Conservation (phyloP, 53 echinoderm and acorn worm species). For the Crossaster papposus region DNA sequence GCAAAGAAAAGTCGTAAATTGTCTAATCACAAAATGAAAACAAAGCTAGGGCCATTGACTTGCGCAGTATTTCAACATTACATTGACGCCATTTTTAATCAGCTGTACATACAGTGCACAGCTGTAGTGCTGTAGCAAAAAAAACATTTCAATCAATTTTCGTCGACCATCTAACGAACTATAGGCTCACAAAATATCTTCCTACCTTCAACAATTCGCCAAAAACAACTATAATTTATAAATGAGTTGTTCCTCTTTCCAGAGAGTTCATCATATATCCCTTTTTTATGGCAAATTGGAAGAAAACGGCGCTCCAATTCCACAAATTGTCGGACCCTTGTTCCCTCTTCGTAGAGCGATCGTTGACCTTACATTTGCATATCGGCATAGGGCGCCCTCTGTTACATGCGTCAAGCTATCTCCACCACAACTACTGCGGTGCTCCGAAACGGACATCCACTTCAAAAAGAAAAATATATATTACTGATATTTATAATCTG, state of each 20-base stretch:
- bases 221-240: neutral
- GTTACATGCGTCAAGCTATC: neutral
- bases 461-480: too few relatives aligned
- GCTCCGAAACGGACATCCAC: too few relatives aligned
- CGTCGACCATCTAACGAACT: neutral
- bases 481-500: too few relatives aligned
- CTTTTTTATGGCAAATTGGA: conserved; percentile 1
- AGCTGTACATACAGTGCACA: too few relatives aligned
- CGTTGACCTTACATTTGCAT: neutral
- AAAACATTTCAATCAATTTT: too few relatives aligned
- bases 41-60: too few relatives aligned
- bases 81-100: too few relatives aligned
- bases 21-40: too few relatives aligned
- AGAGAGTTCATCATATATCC: conserved; percentile 40
- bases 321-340: neutral
- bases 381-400: neutral
- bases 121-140: too few relatives aligned
- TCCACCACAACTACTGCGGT: too few relatives aligned
- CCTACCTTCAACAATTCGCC: neutral
- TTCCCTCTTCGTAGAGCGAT: neutral
- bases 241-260: conserved; percentile 32
- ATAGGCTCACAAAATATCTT: neutral
- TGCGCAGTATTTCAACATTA: too few relatives aligned
- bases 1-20: too few relatives aligned
- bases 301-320: neutral